Evolutionary conservation across 2,888 invertebrate genomes (phyloP), one percentile per base, ranked within the genome.

Genomic region (Lordiphosa fenestrarum): DNA sequence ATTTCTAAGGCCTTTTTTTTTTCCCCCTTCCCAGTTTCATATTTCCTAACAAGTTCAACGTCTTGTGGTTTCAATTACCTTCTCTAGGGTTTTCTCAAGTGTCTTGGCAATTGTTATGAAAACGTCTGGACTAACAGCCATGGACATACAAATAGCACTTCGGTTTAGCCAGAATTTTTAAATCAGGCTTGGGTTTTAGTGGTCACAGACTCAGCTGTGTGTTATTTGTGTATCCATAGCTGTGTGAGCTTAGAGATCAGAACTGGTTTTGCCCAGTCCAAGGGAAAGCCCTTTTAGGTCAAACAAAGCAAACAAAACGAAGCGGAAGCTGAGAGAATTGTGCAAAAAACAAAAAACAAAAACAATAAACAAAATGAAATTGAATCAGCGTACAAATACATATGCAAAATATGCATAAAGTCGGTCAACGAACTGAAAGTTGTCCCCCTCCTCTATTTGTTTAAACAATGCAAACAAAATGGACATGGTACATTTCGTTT

Each of bases 341-440:
- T 2, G 33, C 5, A 23, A 57, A 42, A 37, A 12, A 19, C 15
- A 57, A 42, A 37, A 12, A 19, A 25, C 2, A 52, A 46, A 51
- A 30, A 40, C n/a, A 15, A 30, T 39, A 39, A 39, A 19, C 15
- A 40, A 40, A 42, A 12, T 23, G 12, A 38, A n/a, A 37, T 36
- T 37, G 25, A 49, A 53, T 36, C 10, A 41, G 9, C 12, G 39
- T 15, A 42, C 13, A 10, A 13, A 25, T 40, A 13, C 38, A 19
- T 40, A 51, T 59, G 50, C 40, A 59, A 59, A 61, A 42, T 35
- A 15, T 30, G 5, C 33, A 40, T 46, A 78, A 82, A 61, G 53
- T 75, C 80, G 80, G 83, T 75, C 75, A 83, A 80, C 75, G 84
- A 83, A 80, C 75, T 50, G 63, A 66, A 54, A 65, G 56, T 2